These are phyloP conservation scores for Monoplex corrugatus DNA, from an alignment of 2,888 invertebrate genomes.

Conservation along the genomic window DNA sequence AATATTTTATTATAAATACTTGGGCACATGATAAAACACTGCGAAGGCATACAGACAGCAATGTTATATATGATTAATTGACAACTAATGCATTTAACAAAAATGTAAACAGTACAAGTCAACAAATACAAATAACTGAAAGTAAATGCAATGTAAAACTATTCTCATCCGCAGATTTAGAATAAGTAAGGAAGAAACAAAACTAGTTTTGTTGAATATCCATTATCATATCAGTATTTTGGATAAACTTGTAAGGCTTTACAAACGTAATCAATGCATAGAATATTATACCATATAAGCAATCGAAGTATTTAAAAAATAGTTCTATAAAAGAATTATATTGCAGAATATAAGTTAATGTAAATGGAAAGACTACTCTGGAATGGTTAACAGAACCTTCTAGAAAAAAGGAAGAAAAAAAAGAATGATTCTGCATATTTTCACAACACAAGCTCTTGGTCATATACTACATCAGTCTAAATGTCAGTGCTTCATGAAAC, in stretches of 20 bases:
- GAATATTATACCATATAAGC: too few species aligned
- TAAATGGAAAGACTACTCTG: background rate
- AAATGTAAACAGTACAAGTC: background rate
- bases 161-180: too few species aligned
- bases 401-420: background rate
- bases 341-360: background rate
- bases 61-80: background rate
- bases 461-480: background rate
- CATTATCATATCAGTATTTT: too few species aligned
- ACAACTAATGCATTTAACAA: background rate
- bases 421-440: background rate
- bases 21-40: constrained; percentile 12
- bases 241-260: too few species aligned
- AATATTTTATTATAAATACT: constrained; percentile 27
- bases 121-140: background rate
- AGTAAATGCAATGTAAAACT: constrained; percentile 15
- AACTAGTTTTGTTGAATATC: too few species aligned
- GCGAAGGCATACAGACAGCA: background rate
- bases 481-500: background rate
- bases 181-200: too few species aligned
- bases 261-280: too few species aligned
- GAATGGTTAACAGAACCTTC: background rate
- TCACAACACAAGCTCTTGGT: background rate
- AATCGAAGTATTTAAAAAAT: background rate
- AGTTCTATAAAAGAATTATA: background rate